Percentiles rank a stretch among this genome's conserved stretches.
phyloP scores from a whole-genome alignment of 2,888 invertebrate genomes.

The Sarcophaga carnaria region DNA sequence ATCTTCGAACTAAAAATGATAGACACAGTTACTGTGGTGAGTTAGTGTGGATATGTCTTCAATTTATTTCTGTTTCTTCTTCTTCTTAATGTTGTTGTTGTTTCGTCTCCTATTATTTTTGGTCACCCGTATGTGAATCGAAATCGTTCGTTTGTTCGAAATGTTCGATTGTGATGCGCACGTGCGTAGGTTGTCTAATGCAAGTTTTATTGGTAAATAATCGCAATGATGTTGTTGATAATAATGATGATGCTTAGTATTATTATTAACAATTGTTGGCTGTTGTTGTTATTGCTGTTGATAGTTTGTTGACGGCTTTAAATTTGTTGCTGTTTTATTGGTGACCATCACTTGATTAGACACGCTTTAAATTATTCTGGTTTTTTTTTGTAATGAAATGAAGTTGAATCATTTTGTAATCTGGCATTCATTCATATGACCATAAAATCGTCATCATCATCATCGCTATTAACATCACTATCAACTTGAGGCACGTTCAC shows the following conservation, averaged over 20 bases:
- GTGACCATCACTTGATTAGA: conserved; percentile 3
- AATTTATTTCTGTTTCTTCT: neutral
- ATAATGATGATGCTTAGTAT: neutral
- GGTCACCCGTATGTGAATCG: neutral
- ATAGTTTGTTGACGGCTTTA: conserved; percentile 37
- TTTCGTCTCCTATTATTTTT: neutral
- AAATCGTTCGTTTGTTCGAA: neutral
- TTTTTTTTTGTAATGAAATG: conserved; percentile 29
- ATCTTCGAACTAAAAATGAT: no score
- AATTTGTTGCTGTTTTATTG: neutral
- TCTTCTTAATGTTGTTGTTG: neutral
- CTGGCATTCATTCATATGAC: conserved; percentile 61
- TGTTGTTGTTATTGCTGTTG: conserved; percentile 21
- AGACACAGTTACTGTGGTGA: no score
- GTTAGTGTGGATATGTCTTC: no score
- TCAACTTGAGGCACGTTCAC: neutral
- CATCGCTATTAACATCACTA: neutral
- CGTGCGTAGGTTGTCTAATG: conserved; percentile 28
- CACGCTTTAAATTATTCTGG: conserved; percentile 4
- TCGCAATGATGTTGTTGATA: conserved; percentile 19
- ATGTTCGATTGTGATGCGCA: neutral
- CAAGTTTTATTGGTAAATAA: conserved; percentile 14
- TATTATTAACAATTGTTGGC: no score
- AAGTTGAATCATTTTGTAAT: conserved; percentile 49
- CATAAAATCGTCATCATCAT: conserved; percentile 55